phyloP scores from a whole-genome alignment of 2,888 invertebrate genomes.

The Drosophila flavopinicola region DNA sequence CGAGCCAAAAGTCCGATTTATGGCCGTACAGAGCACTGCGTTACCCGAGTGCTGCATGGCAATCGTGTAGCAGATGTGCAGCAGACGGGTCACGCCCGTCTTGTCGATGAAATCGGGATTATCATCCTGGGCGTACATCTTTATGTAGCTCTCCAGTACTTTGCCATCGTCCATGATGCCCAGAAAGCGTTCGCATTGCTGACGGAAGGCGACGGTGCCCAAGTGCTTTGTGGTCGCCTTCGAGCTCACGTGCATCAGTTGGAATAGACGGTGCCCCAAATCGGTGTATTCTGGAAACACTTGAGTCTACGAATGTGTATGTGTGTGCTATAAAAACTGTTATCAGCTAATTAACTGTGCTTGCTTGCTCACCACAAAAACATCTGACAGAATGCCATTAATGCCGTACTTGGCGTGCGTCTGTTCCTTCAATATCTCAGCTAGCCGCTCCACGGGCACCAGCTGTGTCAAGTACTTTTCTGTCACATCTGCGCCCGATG shows the following conservation, averaged over 20 bases:
- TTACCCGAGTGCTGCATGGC: conserved; percentile 91
- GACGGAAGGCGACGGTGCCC: conserved; percentile 88
- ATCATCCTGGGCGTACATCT: conserved; percentile 86
- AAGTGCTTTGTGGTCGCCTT: conserved; percentile 87
- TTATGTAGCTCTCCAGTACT: conserved; percentile 89
- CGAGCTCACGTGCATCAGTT: conserved; percentile 87
- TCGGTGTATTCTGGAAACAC: conserved; percentile 92
- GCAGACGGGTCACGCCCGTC: conserved; percentile 87
- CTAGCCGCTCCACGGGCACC: conserved; percentile 90
- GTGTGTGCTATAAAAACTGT: conserved; percentile 34
- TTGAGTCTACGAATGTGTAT: conserved; percentile 86
- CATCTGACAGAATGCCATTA: conserved; percentile 88
- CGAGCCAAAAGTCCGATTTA: conserved; percentile 89
- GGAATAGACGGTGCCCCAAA: conserved; percentile 89
- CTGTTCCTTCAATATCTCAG: conserved; percentile 89
- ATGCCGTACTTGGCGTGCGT: conserved; percentile 89
- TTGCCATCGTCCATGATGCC: conserved; percentile 86
- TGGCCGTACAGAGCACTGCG: conserved; percentile 87
- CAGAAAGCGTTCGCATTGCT: conserved; percentile 89
- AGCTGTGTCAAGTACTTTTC: conserved; percentile 87
- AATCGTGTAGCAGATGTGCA: conserved; percentile 90
- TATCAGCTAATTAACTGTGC: conserved; percentile 50
- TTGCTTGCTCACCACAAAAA: conserved; percentile 81
- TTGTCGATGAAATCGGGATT: conserved; percentile 87
- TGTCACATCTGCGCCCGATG: conserved; percentile 88